Evolutionary conservation across 2,113 vertebrate genomes (phyloP).

Genomic region (Nerophis lumbriciformis): DNA sequence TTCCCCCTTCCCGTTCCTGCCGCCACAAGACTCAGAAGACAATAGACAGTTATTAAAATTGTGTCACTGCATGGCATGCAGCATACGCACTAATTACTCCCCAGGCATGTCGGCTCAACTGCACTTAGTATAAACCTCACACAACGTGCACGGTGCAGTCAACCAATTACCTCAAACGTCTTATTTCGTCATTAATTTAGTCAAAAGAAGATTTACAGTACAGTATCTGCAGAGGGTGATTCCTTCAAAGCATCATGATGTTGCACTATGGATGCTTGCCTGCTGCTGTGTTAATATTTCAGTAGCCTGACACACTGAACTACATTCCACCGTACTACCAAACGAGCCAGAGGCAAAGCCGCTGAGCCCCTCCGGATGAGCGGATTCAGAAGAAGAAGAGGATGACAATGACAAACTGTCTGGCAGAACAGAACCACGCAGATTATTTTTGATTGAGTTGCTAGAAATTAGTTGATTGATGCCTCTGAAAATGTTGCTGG

Average conservation of each 20-base stretch:
- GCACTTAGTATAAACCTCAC: background rate
- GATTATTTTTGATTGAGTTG: constrained; percentile 19
- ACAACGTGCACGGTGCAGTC: background rate
- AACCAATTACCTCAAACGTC: background rate
- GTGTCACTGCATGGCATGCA: constrained; percentile 7
- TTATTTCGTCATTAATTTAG: background rate
- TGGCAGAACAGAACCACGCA: background rate
- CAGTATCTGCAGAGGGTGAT: background rate
- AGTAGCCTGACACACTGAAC: constrained; percentile 71
- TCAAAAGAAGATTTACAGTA: too few relatives aligned
- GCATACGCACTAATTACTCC: background rate
- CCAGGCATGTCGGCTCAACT: background rate
- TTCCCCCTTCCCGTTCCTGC: constrained; percentile 21
- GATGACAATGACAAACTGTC: background rate
- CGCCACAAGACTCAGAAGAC: constrained; percentile 15
- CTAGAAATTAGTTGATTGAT: constrained; percentile 35
- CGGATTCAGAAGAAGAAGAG: constrained; percentile 11
- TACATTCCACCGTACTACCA: constrained; percentile 48
- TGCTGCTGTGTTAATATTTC: constrained; percentile 63
- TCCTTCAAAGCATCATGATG: constrained; percentile 18
- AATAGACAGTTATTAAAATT: constrained; percentile 9
- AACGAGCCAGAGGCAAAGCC: constrained; percentile 21
- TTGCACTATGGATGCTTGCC: constrained; percentile 17
- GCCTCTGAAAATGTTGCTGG: constrained; percentile 1
- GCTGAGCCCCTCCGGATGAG: constrained; percentile 14